phyloP scores from a whole-genome alignment of 2,113 vertebrate species.

The Cercopithecus mona region DNA sequence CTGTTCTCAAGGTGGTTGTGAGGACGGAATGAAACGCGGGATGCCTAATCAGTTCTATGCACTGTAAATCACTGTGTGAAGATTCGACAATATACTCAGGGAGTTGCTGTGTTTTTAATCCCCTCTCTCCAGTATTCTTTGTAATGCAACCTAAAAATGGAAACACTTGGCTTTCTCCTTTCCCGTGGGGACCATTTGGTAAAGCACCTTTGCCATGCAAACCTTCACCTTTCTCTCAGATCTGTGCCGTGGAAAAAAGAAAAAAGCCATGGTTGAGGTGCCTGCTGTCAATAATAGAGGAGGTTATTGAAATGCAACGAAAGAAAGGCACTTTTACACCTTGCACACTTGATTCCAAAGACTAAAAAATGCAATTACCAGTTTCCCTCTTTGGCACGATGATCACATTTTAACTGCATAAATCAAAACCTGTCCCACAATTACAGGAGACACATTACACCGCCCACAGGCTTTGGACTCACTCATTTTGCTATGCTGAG shows the following conservation, averaged over 20 bases:
- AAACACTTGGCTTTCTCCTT: not conserved
- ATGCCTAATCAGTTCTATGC: not conserved
- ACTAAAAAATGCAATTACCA: conserved; percentile 22
- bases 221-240: not conserved
- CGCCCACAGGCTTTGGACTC: fast-evolving
- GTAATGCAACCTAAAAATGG: not conserved
- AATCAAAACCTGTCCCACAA: conserved; percentile 61
- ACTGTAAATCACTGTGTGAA: not conserved
- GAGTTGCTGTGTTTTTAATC: not conserved
- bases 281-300: conserved; percentile 62
- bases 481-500: not conserved
- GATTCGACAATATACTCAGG: not conserved
- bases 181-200: not conserved
- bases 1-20: fast-evolving
- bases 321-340: conserved; percentile 48
- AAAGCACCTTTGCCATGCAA: not conserved
- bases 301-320: conserved; percentile 67
- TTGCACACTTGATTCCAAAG: conserved; percentile 28
- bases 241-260: not conserved
- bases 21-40: not conserved
- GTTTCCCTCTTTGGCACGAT: conserved; percentile 65
- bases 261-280: conserved; percentile 47
- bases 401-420: conserved; percentile 59
- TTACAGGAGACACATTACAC: not conserved
- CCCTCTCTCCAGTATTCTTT: not conserved